Conservation (phyloP, 2,888 invertebrate genomes). For the Norana najaformis region DNA sequence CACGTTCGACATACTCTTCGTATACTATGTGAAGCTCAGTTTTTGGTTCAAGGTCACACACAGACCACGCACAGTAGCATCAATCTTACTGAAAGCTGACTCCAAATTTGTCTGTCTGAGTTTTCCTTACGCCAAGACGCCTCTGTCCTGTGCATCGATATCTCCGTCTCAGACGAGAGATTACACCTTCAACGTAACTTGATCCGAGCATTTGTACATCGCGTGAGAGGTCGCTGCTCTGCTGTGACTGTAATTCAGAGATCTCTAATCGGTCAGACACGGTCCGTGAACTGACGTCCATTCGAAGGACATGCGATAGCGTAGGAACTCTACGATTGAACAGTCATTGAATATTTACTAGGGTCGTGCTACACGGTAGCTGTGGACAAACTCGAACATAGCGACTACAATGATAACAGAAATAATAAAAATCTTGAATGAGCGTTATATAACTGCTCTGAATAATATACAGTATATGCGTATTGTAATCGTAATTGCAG, state of each 20-base stretch:
- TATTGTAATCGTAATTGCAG: no score
- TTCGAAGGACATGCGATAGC: neutral
- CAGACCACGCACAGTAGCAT: neutral
- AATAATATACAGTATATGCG: no score
- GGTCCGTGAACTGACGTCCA: neutral
- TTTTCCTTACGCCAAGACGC: neutral
- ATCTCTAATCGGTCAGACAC: neutral
- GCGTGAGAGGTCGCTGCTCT: conserved; percentile 7
- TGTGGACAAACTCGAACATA: neutral
- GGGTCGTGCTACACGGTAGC: neutral
- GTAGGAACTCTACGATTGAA: neutral
- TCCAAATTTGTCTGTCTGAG: neutral
- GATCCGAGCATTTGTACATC: neutral
- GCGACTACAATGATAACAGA: neutral
- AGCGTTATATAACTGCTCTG: neutral
- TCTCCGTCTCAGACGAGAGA: neutral
- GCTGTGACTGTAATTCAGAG: neutral
- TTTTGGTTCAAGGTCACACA: neutral
- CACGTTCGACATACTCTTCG: neutral
- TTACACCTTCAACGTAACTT: neutral
- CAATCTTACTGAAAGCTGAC: no score
- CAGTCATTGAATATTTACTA: neutral
- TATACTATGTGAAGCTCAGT: neutral
- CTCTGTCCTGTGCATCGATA: neutral
- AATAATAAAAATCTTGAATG: neutral